Evolutionary conservation across 2,888 invertebrate genomes (phyloP).

Genomic region (Panzeria rudis): DNA sequence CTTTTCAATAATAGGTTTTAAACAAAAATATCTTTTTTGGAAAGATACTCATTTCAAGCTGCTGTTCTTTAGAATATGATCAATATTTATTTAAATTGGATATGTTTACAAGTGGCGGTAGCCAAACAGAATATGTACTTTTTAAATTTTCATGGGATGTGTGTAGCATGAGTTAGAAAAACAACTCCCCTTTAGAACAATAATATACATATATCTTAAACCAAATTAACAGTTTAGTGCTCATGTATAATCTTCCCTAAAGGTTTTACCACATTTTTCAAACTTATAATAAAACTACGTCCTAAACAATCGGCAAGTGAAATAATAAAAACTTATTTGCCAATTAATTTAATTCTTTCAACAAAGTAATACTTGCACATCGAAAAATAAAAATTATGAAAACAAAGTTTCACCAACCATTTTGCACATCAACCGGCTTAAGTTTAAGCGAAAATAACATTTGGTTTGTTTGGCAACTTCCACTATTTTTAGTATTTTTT

Average conservation of each 20-base stretch:
- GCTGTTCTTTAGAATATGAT: too few species aligned
- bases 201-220: too few species aligned
- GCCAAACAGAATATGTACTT: too few species aligned
- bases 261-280: background rate
- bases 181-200: too few species aligned
- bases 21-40: too few species aligned
- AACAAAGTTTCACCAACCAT: slow-evolving; percentile 74
- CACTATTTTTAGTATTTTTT: background rate
- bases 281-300: background rate
- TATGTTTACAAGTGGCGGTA: too few species aligned
- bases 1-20: too few species aligned
- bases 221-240: too few species aligned
- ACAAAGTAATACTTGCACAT: background rate
- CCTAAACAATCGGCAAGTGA: background rate
- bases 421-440: slow-evolving; percentile 75
- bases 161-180: too few species aligned
- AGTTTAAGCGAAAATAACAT: slow-evolving; percentile 77
- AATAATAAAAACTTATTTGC: background rate
- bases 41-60: too few species aligned
- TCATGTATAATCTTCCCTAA: background rate
- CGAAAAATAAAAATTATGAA: background rate
- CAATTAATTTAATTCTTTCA: background rate
- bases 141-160: too few species aligned
- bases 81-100: too few species aligned
- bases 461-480: background rate